Evolutionary conservation across 2,797 vertebrate genomes (phyloP).

Genomic region (Galaxias olidus): DNA sequence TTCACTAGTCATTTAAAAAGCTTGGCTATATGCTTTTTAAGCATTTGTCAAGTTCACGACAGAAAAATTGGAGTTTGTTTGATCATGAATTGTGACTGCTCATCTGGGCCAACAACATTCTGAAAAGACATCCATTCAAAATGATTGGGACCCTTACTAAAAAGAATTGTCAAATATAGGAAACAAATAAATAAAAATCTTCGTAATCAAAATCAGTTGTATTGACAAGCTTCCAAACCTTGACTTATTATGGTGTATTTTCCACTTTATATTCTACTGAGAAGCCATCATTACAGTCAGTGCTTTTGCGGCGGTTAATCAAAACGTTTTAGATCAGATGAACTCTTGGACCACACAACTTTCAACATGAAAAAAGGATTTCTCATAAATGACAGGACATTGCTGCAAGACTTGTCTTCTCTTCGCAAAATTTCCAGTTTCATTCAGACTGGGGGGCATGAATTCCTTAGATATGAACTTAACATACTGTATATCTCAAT

Average conservation of each 20-base stretch:
- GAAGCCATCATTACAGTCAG: too few relatives aligned
- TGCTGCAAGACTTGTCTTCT: constrained; percentile 15
- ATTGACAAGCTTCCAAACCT: too few relatives aligned
- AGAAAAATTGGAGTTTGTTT: constrained; percentile 6
- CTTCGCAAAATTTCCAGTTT: constrained; percentile 12
- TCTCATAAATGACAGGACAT: constrained; percentile 12
- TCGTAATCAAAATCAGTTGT: too few relatives aligned
- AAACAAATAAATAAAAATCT: too few relatives aligned
- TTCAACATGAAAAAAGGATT: constrained; percentile 20
- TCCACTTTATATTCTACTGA: too few relatives aligned
- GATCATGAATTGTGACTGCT: constrained; percentile 17
- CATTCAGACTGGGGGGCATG: constrained; percentile 7
- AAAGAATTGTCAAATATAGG: too few relatives aligned
- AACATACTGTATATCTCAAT: neutral
- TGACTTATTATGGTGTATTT: too few relatives aligned
- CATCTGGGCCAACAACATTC: too few relatives aligned
- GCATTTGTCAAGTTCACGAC: neutral
- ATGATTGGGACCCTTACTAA: too few relatives aligned
- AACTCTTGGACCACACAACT: constrained; percentile 14
- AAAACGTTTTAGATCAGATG: too few relatives aligned
- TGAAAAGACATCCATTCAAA: too few relatives aligned
- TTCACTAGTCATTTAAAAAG: neutral
- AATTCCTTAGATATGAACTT: constrained; percentile 5
- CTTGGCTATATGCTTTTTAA: constrained; percentile 1
- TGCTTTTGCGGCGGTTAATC: too few relatives aligned